phyloP scores from a whole-genome alignment of 2,888 invertebrate species.

The Catocala nupta region DNA sequence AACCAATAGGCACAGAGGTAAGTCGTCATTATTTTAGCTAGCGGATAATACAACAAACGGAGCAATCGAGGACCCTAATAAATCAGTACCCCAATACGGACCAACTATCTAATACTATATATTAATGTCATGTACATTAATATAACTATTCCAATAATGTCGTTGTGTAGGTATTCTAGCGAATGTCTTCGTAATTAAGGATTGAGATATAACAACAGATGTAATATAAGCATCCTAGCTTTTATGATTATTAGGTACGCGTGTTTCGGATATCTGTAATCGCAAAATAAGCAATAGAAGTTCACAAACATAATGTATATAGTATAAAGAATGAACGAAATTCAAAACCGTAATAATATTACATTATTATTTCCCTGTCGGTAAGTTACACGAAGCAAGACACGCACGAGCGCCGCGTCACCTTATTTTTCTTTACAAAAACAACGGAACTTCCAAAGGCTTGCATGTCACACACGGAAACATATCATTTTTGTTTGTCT shows the following conservation, averaged over 20 bases:
- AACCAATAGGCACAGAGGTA: slow-evolving; percentile 99
- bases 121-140: slow-evolving; percentile 45
- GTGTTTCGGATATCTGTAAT: slow-evolving; percentile 11
- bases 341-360: slow-evolving; percentile 55
- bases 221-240: slow-evolving; percentile 8
- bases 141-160: slow-evolving; percentile 47
- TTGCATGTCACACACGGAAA: slow-evolving; percentile 72
- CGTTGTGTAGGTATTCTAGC: slow-evolving; percentile 37
- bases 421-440: slow-evolving; percentile 67
- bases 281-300: slow-evolving; percentile 18
- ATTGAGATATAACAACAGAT: slow-evolving; percentile 14
- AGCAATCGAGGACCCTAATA: slow-evolving; percentile 37
- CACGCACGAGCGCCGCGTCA: slow-evolving; percentile 66
- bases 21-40: slow-evolving; percentile 73
- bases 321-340: slow-evolving; percentile 43
- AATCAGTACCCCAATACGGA: slow-evolving; percentile 44
- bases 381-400: slow-evolving; percentile 56
- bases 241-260: slow-evolving; percentile 17
- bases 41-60: slow-evolving; percentile 32
- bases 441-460: slow-evolving; percentile 64
- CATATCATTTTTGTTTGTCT: slow-evolving; percentile 77
- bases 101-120: slow-evolving; percentile 38
- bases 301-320: slow-evolving; percentile 29
- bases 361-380: slow-evolving; percentile 55
- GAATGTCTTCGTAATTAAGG: slow-evolving; percentile 31